Base-by-base conservation (phyloP, 2,888 invertebrate genomes). In the Biston stratarius region DNA sequence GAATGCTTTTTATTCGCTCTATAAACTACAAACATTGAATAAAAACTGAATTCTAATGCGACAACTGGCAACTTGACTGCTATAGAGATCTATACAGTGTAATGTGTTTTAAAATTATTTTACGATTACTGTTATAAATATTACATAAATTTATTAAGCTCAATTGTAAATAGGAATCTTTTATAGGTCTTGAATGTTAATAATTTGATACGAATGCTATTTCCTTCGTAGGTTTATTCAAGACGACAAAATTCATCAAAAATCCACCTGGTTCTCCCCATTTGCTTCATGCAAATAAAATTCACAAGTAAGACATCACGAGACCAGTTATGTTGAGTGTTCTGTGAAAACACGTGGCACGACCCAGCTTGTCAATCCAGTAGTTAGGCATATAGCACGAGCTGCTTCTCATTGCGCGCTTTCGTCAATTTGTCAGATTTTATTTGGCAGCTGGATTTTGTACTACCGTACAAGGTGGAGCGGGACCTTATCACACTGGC, bases 241-340 rank as follows among this genome's bases (percentile, higher is more conserved):
- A 89, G 92, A 89, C 91, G 63, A 89, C 92, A 87, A 92, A 92
- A 88, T 89, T 90, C 87, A 88, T 80, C 81, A 90, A 91, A 89
- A 90, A 91, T 70, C 86, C 90, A 79, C 89, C 91, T 79, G 91
- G 90, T 82, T 87, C 92, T 82, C 91, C 92, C 81, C 91, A 92
- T 85, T 91, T 93, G 89, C 91, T 93, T 84, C 93, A 91, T 86
- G 88, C 90, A 86, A 91, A 91, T 87, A 92, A 91, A 89, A 89
- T 91, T 83, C 86, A 86, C 89, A 92, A 91, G 87, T 92, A 92
- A 89, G 87, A 88, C 42, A 44, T 63, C 55, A 81, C 73, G 82
- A 81, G 81, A 82, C 84, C 81, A 81, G 80, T 78, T 83, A 77
- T 59, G 44, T 75, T 86, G 72, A 74, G 75, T 89, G 83, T 86